A percentile compares a stretch with the other conserved stretches of the same genome.
phyloP scores from a whole-genome alignment of 2,113 vertebrate species.

The Mormyrus iriodes region DNA sequence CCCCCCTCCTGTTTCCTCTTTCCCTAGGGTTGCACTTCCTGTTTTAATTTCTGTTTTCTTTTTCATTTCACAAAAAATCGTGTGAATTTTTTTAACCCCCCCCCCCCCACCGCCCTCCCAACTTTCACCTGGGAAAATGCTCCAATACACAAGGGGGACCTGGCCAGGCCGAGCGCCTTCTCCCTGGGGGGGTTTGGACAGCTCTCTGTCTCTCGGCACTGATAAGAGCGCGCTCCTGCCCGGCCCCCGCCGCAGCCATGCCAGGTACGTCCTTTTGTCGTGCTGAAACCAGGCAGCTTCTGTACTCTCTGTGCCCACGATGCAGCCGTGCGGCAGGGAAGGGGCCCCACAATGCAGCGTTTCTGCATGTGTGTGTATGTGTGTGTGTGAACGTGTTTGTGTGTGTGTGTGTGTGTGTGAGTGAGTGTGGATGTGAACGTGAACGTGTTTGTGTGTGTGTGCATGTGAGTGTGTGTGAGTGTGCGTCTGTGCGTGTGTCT shows the following conservation, averaged over 20 bases:
- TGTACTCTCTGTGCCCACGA: neutral
- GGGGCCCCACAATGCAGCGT: neutral
- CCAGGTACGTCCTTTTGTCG: neutral
- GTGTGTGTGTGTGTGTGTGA: neutral
- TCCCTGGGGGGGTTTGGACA: neutral
- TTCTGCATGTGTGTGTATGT: neutral
- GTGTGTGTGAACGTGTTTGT: neutral
- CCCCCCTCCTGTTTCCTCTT: neutral
- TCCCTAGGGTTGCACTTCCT: neutral
- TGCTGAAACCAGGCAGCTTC: neutral
- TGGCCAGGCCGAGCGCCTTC: neutral
- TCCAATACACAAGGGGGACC: neutral
- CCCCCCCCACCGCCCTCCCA: neutral
- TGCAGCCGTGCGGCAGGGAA: neutral
- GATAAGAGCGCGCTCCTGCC: neutral
- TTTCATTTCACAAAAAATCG: neutral
- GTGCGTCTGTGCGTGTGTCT: neutral
- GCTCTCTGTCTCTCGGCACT: neutral
- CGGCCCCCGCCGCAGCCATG: neutral
- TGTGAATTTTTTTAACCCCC: neutral
- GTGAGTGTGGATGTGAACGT: neutral
- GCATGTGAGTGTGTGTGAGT: neutral
- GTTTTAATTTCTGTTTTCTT: constrained; percentile 3
- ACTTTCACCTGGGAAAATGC: neutral
- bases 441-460: neutral